Percentiles rank a stretch among this genome's conserved stretches.
These are phyloP conservation scores for Girardinichthys multiradiatus DNA, from an alignment of 2,113 vertebrate genomes.

Conservation along the genomic window DNA sequence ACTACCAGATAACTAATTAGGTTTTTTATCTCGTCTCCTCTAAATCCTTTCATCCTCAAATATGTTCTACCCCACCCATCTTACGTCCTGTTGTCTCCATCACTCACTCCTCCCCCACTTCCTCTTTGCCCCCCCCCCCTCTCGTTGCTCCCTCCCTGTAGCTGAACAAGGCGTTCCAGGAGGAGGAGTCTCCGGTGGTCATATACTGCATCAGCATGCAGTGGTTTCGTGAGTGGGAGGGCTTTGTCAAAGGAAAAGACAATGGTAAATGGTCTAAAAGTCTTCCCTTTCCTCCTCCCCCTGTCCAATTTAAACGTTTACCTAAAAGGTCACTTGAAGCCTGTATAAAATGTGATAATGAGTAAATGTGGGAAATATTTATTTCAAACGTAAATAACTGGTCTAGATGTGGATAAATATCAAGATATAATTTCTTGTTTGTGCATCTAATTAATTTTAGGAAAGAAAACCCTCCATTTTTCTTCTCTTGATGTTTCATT, in stretches of 20 bases:
- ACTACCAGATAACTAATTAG: conserved; percentile 65
- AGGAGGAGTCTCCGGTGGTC: conserved; percentile 93
- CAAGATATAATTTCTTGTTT: background rate
- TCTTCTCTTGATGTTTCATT: conserved; percentile 52
- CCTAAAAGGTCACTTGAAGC: conserved; percentile 35
- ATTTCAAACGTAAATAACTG: background rate
- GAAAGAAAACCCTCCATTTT: conserved; percentile 27
- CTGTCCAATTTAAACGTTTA: conserved; percentile 40
- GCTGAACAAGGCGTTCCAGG: conserved; percentile 99
- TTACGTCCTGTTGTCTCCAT: conserved; percentile 41
- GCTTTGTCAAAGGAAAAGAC: conserved; percentile 98
- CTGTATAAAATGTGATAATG: background rate
- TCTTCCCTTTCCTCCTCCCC: conserved; percentile 22
- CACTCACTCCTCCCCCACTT: conserved; percentile 53
- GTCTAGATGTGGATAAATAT: background rate
- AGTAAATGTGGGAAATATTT: background rate
- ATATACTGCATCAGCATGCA: conserved; percentile 99
- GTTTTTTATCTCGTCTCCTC: conserved; percentile 55
- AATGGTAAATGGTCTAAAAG: conserved; percentile 85
- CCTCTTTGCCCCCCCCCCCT: conserved; percentile 17
- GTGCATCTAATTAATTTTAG: conserved; percentile 23
- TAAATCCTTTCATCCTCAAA: conserved; percentile 63
- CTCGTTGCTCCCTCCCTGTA: conserved; percentile 61
- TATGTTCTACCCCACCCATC: conserved; percentile 26
- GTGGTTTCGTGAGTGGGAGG: conserved; percentile 99